Evolutionary conservation across 2,888 invertebrate genomes (phyloP), one percentile per base, ranked within the genome.

Genomic region (Allygus modestus): DNA sequence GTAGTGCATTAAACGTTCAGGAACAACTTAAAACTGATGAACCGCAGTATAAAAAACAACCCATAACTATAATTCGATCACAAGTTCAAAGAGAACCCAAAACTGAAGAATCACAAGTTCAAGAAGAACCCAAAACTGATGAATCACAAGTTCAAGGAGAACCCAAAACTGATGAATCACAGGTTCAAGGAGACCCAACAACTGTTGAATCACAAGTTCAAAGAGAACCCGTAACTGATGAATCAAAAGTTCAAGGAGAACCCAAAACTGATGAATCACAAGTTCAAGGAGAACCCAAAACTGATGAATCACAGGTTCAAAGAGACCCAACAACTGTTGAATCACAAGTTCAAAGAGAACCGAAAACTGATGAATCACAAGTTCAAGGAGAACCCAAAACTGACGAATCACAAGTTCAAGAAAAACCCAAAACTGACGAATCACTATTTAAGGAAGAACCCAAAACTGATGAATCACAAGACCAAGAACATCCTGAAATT

Each of bases 11-110:
- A n/a, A 37, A 37, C 9, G 71, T 28, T 37, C 33, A 71, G 28
- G 31, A 71, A 37, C n/a, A 71, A 20, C 37, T 31, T 12, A 75
- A 75, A 33, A 75, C 23, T 75, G 41, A 75, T 23, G 75, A 75
- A 75, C 12, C 26, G n/a, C 15, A 33, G 15, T 28, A 20, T 33
- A 1, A 71, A 71, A 41, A 37, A 37, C 20, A 75, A 75, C 11
- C 75, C 43, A 41, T 17, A 41, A 37, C 43, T 75, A 12, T n/a
- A n/a, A n/a, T 5, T 41, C 7, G 9, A 23, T 15, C 41, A 33
- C 41, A 37, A n/a, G 15, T 15, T 15, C 9, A 15, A 33, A 23
- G 26, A 28, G n/a, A 33, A 5, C 11, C 20, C 20, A 43, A 75
- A 75, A 41, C 11, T 4, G 41, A 26, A 23, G n/a, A 75, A 41